Conservation (phyloP, 2,888 invertebrate genomes). For the Tiphia femorata region DNA sequence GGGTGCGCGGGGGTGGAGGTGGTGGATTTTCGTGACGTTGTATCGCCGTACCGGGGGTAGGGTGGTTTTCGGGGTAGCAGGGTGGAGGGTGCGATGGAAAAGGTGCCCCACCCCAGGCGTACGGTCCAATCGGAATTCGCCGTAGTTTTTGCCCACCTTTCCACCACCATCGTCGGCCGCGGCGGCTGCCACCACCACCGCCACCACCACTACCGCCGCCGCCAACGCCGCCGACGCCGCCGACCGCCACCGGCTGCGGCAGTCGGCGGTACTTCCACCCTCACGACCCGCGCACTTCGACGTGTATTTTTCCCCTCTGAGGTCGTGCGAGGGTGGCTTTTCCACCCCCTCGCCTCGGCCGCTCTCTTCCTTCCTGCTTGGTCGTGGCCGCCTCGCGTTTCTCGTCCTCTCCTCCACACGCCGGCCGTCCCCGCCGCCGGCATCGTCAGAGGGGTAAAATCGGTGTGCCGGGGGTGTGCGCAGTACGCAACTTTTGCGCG, state of each 20-base stretch:
- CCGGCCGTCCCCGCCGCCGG: constrained; percentile 35
- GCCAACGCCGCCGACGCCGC: constrained; percentile 19
- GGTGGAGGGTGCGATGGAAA: constrained; percentile 43
- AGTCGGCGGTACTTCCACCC: constrained; percentile 6
- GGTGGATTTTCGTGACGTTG: constrained; percentile 17
- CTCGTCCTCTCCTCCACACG: constrained; percentile 8
- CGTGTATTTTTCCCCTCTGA: constrained; percentile 67
- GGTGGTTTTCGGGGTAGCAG: constrained; percentile 37
- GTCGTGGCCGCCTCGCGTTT: background rate
- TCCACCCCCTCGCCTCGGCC: constrained; percentile 15
- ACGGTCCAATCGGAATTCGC: constrained; percentile 59
- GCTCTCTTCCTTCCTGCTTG: background rate
- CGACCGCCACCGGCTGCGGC: constrained; percentile 8
- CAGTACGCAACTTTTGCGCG: constrained; percentile 66
- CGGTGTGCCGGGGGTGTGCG: constrained; percentile 57
- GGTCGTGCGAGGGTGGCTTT: constrained; percentile 60
- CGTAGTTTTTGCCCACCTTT: constrained; percentile 61
- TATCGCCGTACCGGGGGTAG: constrained; percentile 20
- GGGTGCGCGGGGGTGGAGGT: constrained; percentile 11
- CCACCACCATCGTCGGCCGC: constrained; percentile 26
- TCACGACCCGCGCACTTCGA: constrained; percentile 46
- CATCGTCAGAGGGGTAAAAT: constrained; percentile 48
- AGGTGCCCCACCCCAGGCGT: constrained; percentile 51
- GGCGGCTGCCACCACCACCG: constrained; percentile 19
- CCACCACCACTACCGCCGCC: constrained; percentile 24